Evolutionary conservation across 2,113 vertebrate species (phyloP).

Genomic region (Piprites chloris): DNA sequence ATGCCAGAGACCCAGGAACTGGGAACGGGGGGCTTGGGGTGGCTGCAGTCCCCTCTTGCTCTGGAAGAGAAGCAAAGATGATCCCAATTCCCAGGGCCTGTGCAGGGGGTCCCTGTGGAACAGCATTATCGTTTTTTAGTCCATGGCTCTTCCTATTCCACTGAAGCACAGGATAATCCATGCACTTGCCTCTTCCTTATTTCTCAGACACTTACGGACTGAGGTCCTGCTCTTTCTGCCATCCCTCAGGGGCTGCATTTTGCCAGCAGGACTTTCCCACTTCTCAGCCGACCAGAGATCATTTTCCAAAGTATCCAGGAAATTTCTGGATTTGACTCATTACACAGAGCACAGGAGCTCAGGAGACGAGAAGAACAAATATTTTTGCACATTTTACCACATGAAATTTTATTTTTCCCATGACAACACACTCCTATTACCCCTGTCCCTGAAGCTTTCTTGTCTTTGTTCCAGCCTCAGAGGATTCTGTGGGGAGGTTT

Average conservation of each 20-base stretch:
- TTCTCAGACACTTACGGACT: not conserved
- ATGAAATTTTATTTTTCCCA: not conserved
- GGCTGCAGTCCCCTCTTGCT: not conserved
- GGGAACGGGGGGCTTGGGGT: not conserved
- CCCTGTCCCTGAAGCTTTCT: not conserved
- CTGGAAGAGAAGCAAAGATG: not conserved
- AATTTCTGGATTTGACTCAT: not conserved
- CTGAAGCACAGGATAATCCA: not conserved
- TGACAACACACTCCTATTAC: not conserved
- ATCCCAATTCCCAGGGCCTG: not conserved
- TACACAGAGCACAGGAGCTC: not conserved
- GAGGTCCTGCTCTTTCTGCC: not conserved
- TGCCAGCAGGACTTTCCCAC: not conserved
- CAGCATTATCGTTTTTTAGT: not conserved
- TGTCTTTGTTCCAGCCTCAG: not conserved
- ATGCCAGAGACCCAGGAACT: not conserved
- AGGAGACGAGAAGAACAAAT: not conserved
- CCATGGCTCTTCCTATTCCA: not conserved
- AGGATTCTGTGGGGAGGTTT: not conserved
- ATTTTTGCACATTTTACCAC: not conserved
- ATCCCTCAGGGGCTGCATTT: not conserved
- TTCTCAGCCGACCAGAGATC: not conserved
- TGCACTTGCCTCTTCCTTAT: not conserved
- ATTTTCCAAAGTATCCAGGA: not conserved
- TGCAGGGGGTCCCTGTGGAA: not conserved